Percentiles rank a stretch among this genome's conserved stretches.
phyloP scores from a whole-genome alignment of 2,888 invertebrate genomes.

The Caenorhabditis zanzibari region DNA sequence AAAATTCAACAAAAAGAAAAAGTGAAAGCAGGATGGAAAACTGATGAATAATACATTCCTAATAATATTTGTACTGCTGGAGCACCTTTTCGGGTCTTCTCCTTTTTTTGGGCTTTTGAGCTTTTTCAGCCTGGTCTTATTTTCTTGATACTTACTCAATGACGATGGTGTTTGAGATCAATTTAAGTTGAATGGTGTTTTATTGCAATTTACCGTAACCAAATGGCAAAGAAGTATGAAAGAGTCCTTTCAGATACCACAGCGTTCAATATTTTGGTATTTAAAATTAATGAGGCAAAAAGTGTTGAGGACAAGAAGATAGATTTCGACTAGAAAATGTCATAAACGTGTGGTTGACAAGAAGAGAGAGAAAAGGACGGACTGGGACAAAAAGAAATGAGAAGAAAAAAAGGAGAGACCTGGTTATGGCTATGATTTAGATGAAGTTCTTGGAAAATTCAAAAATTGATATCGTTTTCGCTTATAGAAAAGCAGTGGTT shows the following conservation, averaged over 20 bases:
- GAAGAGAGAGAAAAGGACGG: slow-evolving; percentile 19
- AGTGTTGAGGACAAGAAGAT: slow-evolving; percentile 27
- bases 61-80: slow-evolving; percentile 39
- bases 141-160: no score
- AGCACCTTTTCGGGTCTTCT: slow-evolving; percentile 18
- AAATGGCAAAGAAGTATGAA: slow-evolving; percentile 56
- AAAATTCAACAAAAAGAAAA: slow-evolving; percentile 34
- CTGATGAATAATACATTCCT: slow-evolving; percentile 55
- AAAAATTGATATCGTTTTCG: slow-evolving; percentile 81
- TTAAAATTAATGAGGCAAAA: slow-evolving; percentile 26
- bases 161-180: no score
- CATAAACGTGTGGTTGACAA: slow-evolving; percentile 52
- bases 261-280: slow-evolving; percentile 23
- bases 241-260: slow-evolving; percentile 20
- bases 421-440: slow-evolving; percentile 64
- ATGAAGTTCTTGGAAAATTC: slow-evolving; percentile 80
- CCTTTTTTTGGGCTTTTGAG: no score
- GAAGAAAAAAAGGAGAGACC: slow-evolving; percentile 37
- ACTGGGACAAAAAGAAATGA: slow-evolving; percentile 6
- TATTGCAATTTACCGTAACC: slow-evolving; percentile 64
- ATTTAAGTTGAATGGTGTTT: neutral
- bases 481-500: slow-evolving; percentile 76
- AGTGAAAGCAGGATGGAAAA: slow-evolving; percentile 14
- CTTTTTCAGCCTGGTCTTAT: no score
- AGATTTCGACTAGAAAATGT: slow-evolving; percentile 60